A percentile compares a stretch with the other conserved stretches of the same genome.
Conservation (phyloP, 2,797 vertebrate species). For the Rallus crepitans region DNA sequence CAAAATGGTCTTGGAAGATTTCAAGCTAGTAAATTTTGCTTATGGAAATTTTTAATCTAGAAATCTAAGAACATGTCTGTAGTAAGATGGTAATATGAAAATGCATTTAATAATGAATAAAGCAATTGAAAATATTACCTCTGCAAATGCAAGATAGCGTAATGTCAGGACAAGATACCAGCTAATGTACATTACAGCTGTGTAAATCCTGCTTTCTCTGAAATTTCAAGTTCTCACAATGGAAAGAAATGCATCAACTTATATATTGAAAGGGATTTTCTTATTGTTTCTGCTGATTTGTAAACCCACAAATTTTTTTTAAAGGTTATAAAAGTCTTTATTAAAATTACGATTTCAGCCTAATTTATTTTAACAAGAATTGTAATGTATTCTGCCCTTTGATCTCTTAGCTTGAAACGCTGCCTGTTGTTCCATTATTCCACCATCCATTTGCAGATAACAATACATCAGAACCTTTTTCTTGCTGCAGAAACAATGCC, state of each 20-base stretch:
- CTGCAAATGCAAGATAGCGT: not conserved
- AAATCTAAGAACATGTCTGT: not conserved
- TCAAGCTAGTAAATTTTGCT: not conserved
- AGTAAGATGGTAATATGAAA: not conserved
- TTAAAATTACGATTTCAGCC: conserved; percentile 76
- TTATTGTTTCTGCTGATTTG: conserved; percentile 40
- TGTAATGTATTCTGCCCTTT: conserved; percentile 81
- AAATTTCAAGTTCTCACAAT: conserved; percentile 28
- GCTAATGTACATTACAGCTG: not conserved
- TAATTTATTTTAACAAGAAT: conserved; percentile 85
- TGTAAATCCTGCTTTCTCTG: conserved; percentile 5
- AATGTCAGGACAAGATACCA: not conserved
- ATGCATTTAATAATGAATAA: not conserved
- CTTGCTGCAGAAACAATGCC: conserved; percentile 83
- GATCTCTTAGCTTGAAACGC: conserved; percentile 81
- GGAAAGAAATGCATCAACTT: conserved; percentile 4
- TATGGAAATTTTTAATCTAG: not conserved
- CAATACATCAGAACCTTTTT: conserved; percentile 83
- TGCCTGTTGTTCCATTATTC: conserved; percentile 85
- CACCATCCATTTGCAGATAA: conserved; percentile 84
- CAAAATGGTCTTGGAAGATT: not conserved
- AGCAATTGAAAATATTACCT: not conserved
- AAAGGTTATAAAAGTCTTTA: conserved; percentile 76
- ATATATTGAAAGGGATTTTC: conserved; percentile 36
- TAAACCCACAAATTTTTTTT: conserved; percentile 46